Percentiles rank a stretch among this genome's conserved stretches.
Conservation (phyloP, 2,113 vertebrate species). For the Petaurus breviceps region DNA sequence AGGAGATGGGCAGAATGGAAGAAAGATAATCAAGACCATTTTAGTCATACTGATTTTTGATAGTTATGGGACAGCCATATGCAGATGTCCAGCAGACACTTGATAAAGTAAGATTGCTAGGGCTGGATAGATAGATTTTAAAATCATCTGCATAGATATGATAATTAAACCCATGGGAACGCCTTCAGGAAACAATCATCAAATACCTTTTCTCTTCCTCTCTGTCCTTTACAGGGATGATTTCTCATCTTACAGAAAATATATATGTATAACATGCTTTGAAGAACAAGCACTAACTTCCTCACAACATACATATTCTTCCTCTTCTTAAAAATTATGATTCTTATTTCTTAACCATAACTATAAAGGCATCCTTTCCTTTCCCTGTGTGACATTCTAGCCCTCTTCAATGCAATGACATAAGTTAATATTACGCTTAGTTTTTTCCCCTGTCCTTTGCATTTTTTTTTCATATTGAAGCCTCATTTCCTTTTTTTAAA, state of each 20-base stretch:
- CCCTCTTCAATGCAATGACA: not conserved
- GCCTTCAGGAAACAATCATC: not conserved
- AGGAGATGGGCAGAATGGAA: not conserved
- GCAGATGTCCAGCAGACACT: not conserved
- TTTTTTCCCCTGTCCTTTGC: not conserved
- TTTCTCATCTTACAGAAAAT: not conserved
- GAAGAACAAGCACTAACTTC: not conserved
- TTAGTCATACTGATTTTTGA: not conserved
- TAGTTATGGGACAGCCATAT: not conserved
- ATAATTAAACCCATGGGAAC: not conserved
- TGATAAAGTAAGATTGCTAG: not conserved
- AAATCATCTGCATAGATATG: not conserved
- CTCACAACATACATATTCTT: not conserved
- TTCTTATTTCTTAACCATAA: not conserved
- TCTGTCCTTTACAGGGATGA: not conserved
- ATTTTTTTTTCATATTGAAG: not conserved
- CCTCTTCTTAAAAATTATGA: not conserved
- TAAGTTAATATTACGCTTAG: not conserved
- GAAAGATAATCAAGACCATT: not conserved
- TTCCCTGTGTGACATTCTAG: not conserved
- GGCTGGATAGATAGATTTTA: not conserved
- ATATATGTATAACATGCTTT: not conserved
- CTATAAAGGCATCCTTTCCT: not conserved
- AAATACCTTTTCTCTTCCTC: not conserved
- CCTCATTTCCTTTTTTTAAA: not conserved